Conservation (phyloP, 2,797 vertebrate genomes). For the Pelodytes ibericus region DNA sequence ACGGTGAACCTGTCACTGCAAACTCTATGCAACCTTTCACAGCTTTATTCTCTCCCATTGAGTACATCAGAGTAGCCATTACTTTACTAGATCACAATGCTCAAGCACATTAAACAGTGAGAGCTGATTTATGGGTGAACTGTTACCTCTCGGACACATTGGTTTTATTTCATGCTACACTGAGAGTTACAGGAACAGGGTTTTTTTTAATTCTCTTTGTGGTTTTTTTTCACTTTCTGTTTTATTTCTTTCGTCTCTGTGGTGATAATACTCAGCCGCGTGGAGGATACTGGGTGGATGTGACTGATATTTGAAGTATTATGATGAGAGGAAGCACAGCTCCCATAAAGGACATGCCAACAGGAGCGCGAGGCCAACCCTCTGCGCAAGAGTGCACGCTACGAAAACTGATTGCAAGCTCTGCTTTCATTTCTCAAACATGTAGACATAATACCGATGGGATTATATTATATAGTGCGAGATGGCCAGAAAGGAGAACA, state of each 20-base stretch:
- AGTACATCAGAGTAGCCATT: slow-evolving; percentile 66
- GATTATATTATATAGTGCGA: too few relatives aligned
- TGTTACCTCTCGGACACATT: slow-evolving; percentile 27
- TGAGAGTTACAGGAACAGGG: slow-evolving; percentile 26
- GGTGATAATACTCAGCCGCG: too few relatives aligned
- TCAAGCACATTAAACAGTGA: slow-evolving; percentile 61
- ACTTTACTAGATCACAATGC: slow-evolving; percentile 65
- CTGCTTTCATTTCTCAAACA: too few relatives aligned
- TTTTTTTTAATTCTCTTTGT: slow-evolving; percentile 35
- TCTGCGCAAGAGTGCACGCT: too few relatives aligned
- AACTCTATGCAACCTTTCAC: slow-evolving; percentile 66
- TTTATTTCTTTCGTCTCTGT: slow-evolving; percentile 23
- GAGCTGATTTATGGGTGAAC: slow-evolving; percentile 61
- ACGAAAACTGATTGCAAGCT: too few relatives aligned
- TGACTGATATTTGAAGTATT: too few relatives aligned
- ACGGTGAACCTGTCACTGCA: slow-evolving; percentile 71
- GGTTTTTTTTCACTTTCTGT: slow-evolving; percentile 37
- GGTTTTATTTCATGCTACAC: slow-evolving; percentile 15
- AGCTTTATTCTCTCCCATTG: slow-evolving; percentile 54
- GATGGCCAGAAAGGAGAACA: too few relatives aligned
- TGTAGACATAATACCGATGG: too few relatives aligned
- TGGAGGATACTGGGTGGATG: too few relatives aligned
- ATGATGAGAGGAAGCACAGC: too few relatives aligned
- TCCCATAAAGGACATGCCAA: too few relatives aligned
- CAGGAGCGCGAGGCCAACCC: too few relatives aligned